Base-by-base conservation (phyloP, 1,140 invertebrate species). In the Heterodera schachtii region DNA sequence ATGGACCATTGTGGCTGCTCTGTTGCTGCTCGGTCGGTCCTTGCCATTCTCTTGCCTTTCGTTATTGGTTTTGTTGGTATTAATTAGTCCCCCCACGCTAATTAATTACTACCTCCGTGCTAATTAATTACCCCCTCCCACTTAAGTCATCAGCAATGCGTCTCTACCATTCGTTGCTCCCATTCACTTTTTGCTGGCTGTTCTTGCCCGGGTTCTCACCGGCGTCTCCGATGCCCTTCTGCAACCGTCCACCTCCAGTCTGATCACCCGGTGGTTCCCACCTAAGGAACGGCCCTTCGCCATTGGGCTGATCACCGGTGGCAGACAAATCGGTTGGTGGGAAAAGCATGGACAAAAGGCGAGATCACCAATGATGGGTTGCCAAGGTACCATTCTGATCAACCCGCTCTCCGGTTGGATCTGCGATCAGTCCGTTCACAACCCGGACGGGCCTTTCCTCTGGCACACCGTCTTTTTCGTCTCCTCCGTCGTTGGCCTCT, bases 221-320 rank as follows among this genome's bases (percentile, higher is more conserved):
- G 88, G 88, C 21, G 74, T 89, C 44, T 86, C 88, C 19, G 88
- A 89, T 81, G 86, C 88, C 2, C 74, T 90, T 31, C 80, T 89
- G 1, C 86, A 87, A n/a, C 88, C 88, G 46, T 79, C 79, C 4
- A 85, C 89, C 3, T 82, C 78, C 46, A 86, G 87, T 11, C 81
- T 89, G 87, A 90, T 89, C 57, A 90, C 89, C 46, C 76, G 88
- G 47, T 89, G 88, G 88, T 89, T 89, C 78, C 88, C 88, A 2
- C 87, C 88, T 46, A 90, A 90, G 74, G 88, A 89, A 77, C 76
- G 88, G 67, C 83, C 88, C 13, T 89, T 89, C 70, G 88, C 88
- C 60, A 85, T 89, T 43, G 88, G 88, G 16, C 79, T 89, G 64
- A 84, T 89, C 49, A 89, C 88, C 47, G 89, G 88, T 46, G 88